phyloP scores from a whole-genome alignment of 2,888 invertebrate species.

The Agrypnus murinus region DNA sequence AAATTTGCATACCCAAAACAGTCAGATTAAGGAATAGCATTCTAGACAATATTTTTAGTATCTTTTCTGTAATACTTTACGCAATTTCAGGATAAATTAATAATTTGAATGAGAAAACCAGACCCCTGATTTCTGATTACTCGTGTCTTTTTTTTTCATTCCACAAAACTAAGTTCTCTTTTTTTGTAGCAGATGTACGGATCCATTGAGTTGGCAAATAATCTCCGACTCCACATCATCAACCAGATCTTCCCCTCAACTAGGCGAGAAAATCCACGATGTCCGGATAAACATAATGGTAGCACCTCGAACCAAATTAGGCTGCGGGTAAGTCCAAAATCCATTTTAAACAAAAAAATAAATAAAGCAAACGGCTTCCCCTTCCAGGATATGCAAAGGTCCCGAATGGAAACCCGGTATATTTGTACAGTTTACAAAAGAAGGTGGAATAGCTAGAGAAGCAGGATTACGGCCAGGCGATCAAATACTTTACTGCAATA shows the following conservation, averaged over 20 bases:
- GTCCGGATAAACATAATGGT: slow-evolving; percentile 85
- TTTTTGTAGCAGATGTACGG: slow-evolving; percentile 79
- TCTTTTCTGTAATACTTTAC: no score
- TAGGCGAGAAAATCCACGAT: slow-evolving; percentile 77
- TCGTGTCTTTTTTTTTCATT: no score
- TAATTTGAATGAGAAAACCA: no score
- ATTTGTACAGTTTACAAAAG: slow-evolving; percentile 92
- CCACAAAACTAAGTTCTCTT: slow-evolving; percentile 16
- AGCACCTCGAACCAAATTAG: slow-evolving; percentile 87
- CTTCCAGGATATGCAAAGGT: slow-evolving; percentile 84
- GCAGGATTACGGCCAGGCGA: slow-evolving; percentile 93
- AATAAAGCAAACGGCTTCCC: background rate
- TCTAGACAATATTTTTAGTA: no score
- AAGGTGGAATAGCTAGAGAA: slow-evolving; percentile 90
- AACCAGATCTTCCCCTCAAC: slow-evolving; percentile 74
- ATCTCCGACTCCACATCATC: slow-evolving; percentile 74
- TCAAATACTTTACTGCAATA: slow-evolving; percentile 93
- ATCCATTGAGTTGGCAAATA: slow-evolving; percentile 90
- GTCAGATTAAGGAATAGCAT: no score
- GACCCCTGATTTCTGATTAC: no score
- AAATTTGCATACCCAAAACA: no score
- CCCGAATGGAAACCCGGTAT: slow-evolving; percentile 92
- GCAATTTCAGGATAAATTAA: no score
- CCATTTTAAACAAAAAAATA: background rate
- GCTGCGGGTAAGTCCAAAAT: slow-evolving; percentile 80